A percentile compares a stretch with the other conserved stretches of the same genome.
These are phyloP conservation scores for Drosophila rubida DNA, from an alignment of 2,888 invertebrate species.

Conservation along the genomic window DNA sequence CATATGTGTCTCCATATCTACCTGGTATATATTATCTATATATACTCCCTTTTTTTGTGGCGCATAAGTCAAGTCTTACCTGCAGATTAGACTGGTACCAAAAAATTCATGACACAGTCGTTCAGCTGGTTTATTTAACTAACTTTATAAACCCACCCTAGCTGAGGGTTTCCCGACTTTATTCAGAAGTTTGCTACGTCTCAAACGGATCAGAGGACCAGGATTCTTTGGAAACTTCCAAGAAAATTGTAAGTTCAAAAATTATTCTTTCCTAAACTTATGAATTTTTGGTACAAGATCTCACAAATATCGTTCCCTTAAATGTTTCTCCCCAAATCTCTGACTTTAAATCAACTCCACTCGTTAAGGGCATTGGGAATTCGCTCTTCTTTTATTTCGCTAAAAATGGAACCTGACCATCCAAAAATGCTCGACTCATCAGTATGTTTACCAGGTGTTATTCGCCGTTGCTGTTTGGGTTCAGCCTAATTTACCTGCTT, in stretches of 20 bases:
- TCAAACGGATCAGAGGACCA: not conserved
- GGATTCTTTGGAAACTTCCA: too few species aligned
- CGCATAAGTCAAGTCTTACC: constrained; percentile 54
- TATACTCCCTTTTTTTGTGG: not conserved
- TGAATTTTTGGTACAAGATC: too few species aligned
- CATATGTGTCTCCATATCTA: constrained; percentile 14
- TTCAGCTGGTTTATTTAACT: constrained; percentile 16
- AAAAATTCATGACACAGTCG: constrained; percentile 4
- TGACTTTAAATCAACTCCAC: too few species aligned
- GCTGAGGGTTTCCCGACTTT: not conserved
- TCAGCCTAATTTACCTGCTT: constrained; percentile 42
- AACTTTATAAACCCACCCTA: not conserved
- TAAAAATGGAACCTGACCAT: constrained; percentile 1
- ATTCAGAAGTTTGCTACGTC: not conserved
- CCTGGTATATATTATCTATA: constrained; percentile 1
- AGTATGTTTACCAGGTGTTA: not conserved
- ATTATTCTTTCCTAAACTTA: too few species aligned
- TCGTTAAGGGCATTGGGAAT: not conserved
- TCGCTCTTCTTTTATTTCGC: not conserved
- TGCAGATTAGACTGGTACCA: constrained; percentile 59
- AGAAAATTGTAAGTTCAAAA: too few species aligned
- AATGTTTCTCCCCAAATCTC: too few species aligned
- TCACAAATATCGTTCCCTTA: too few species aligned
- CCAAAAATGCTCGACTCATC: not conserved
- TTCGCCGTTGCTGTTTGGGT: constrained; percentile 13